A percentile compares a stretch with the other conserved stretches of the same genome.
These are phyloP conservation scores for Gari tellinella DNA, from an alignment of 2,888 invertebrate species.

Conservation along the genomic window DNA sequence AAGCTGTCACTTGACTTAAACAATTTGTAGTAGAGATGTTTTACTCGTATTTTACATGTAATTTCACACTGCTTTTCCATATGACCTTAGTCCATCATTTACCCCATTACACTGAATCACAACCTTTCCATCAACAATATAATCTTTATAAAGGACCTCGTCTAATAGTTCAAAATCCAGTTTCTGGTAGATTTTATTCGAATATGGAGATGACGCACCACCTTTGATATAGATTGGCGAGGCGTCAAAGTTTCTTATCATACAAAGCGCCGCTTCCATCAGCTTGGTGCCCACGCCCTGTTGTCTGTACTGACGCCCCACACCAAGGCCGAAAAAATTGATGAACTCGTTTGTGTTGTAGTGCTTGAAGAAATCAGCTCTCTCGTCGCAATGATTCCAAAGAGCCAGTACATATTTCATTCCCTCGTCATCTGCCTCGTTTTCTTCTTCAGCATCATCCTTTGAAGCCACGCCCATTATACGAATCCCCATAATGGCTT, in stretches of 20 bases:
- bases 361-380: conserved; percentile 17
- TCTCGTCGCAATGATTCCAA: not conserved
- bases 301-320: conserved; percentile 20
- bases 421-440: conserved; percentile 7
- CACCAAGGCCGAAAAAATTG: conserved; percentile 29
- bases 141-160: conserved; percentile 32
- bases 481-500: conserved; percentile 38
- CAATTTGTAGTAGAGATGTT: too few relatives aligned
- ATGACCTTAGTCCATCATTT: conserved; percentile 17
- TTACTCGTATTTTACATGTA: too few relatives aligned
- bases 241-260: conserved; percentile 14
- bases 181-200: conserved; percentile 32
- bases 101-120: conserved; percentile 22
- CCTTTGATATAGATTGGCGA: conserved; percentile 24
- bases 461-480: conserved; percentile 1
- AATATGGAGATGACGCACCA: conserved; percentile 23
- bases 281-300: conserved; percentile 22
- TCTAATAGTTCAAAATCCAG: conserved; percentile 25
- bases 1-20: too few relatives aligned
- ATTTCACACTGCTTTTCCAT: conserved; percentile 14
- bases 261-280: conserved; percentile 22
- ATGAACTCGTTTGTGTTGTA: conserved; percentile 29
- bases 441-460: conserved; percentile 2
- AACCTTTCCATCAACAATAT: conserved; percentile 19
- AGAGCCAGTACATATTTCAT: conserved; percentile 19